Percentiles rank a stretch among this genome's conserved stretches.
These are phyloP conservation scores for Pasiphila rectangulata DNA, from an alignment of 2,888 invertebrate species.

Conservation along the genomic window DNA sequence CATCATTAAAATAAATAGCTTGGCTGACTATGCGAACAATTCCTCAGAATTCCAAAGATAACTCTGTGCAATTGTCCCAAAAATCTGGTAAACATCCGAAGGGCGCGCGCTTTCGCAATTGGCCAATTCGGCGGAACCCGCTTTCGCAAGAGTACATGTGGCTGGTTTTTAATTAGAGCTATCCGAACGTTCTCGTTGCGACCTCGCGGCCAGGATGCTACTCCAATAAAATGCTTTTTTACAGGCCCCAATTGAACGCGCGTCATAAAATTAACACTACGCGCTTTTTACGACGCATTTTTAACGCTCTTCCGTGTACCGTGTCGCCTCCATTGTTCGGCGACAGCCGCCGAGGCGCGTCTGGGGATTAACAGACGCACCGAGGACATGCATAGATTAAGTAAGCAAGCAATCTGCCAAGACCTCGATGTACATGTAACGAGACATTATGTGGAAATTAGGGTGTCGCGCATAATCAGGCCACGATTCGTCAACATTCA, in stretches of 20 bases:
- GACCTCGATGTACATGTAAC: constrained; percentile 50
- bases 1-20: constrained; percentile 20
- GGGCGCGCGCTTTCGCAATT: constrained; percentile 59
- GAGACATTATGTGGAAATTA: constrained; percentile 64
- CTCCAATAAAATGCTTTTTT: constrained; percentile 77
- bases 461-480: constrained; percentile 54
- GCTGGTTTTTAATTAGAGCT: constrained; percentile 75
- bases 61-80: constrained; percentile 28
- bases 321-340: constrained; percentile 64
- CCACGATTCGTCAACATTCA: constrained; percentile 43
- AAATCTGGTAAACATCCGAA: constrained; percentile 46
- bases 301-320: constrained; percentile 72
- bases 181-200: constrained; percentile 58
- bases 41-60: constrained; percentile 29
- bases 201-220: constrained; percentile 75
- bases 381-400: constrained; percentile 63
- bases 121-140: constrained; percentile 44
- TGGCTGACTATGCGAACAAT: constrained; percentile 15
- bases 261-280: constrained; percentile 76
- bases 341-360: constrained; percentile 35
- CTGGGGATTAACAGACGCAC: constrained; percentile 50
- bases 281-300: constrained; percentile 72
- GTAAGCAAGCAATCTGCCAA: constrained; percentile 54
- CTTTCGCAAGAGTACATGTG: constrained; percentile 67
- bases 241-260: constrained; percentile 76